A percentile compares a stretch with the other conserved stretches of the same genome.
phyloP scores from a whole-genome alignment of 2,888 invertebrate species.

The Mimachlamys varia region DNA sequence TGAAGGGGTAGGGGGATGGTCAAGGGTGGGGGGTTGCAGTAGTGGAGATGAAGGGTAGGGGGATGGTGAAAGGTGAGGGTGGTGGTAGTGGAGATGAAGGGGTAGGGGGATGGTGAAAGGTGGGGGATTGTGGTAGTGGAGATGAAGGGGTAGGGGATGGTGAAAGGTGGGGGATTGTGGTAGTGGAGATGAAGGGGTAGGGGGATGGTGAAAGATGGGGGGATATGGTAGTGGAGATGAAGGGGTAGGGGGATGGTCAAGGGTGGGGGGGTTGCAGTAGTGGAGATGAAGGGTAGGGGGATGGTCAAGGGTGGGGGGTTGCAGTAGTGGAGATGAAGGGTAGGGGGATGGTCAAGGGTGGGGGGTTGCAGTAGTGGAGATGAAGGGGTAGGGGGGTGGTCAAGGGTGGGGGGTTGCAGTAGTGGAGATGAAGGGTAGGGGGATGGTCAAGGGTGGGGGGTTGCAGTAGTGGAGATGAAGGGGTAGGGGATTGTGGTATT shows the following conservation, averaged over 20 bases:
- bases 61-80: neutral
- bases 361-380: neutral
- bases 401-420: neutral
- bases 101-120: too few relatives aligned
- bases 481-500: too few relatives aligned
- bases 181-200: neutral
- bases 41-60: neutral
- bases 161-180: too few relatives aligned
- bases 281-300: neutral
- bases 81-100: too few relatives aligned
- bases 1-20: too few relatives aligned
- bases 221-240: neutral
- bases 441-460: too few relatives aligned
- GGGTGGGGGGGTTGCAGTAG: too few relatives aligned
- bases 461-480: too few relatives aligned
- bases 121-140: neutral
- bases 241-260: too few relatives aligned
- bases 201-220: neutral
- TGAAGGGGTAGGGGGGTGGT: neutral
- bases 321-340: neutral
- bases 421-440: too few relatives aligned
- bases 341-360: neutral
- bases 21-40: too few relatives aligned
- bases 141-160: neutral
- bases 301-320: neutral